Base-by-base conservation (phyloP, 1,140 invertebrate species). In the Brachionus plicatilis region DNA sequence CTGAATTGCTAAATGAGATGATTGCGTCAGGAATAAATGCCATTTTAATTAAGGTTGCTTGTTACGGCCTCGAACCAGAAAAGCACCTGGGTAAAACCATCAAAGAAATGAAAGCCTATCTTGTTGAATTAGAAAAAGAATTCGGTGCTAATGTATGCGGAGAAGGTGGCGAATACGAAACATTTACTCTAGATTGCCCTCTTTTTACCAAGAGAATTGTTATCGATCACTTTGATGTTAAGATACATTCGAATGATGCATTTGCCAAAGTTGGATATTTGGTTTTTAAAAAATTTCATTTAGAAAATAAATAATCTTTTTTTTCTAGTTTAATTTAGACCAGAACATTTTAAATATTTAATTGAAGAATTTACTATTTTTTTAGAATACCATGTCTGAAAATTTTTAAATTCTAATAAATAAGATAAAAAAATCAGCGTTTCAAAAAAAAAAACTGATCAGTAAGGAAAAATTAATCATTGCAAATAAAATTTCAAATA, bases 151-250 rank as follows among this genome's bases (percentile, higher is more conserved):
- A 99, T 92, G 93, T 98, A 65, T 99, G 97, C 91, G 97, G 97
- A 56, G 97, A 99, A 92, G 97, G 97, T 53, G 97, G 97, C 68
- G 97, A 99, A 90, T 99, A 97, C 90, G 97, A 99, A 91, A 97
- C 96, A 41, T 95, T 99, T 88, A 98, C 96, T 12, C 90, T 98
- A 83, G 95, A 98, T 91, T 99, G 96, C 91, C 96, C 97, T 20
- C 90, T 99, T 60, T 99, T 97, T 90, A 93, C 92, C 87, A 96
- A 95, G 89, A 92, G 92, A 82, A 82, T 82, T 24, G 53, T 82
- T 0, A 82, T 82, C 17, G 79, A 82, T 37, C 8, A 82, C n/a
- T 65, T 33, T 37, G 53, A 60, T 20, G 7, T 47, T 3, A 82
- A 82, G 53, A 82, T 82, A 43, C 79, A 82, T 17, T 82, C 79